Percentiles rank a stretch among this genome's conserved stretches.
phyloP scores from a whole-genome alignment of 2,113 vertebrate species.

The Ceyx cyanopectus region DNA sequence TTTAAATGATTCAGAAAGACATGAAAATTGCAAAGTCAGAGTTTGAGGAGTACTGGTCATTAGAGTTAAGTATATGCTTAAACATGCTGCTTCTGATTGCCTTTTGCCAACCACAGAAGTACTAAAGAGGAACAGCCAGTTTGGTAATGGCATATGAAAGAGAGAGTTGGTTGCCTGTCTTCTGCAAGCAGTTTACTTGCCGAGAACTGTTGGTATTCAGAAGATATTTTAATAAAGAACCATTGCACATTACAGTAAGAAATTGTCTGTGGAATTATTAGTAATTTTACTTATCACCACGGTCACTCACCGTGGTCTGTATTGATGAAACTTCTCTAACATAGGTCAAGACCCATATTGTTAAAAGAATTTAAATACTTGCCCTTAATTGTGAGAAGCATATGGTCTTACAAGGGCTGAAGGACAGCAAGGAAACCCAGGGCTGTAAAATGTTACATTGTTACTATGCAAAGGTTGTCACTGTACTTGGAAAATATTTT shows the following conservation, averaged over 20 bases:
- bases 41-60: constrained; percentile 9
- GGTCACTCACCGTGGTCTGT: not conserved
- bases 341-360: not conserved
- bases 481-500: not conserved
- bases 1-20: constrained; percentile 19
- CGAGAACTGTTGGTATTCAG: not conserved
- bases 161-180: not conserved
- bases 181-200: constrained; percentile 2
- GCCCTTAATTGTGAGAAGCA: not conserved
- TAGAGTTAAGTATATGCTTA: not conserved
- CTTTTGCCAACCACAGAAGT: constrained; percentile 17
- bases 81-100: not conserved
- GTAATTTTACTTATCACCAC: not conserved
- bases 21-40: constrained; percentile 20
- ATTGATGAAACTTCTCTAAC: not conserved
- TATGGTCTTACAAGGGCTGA: not conserved
- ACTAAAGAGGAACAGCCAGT: constrained; percentile 46
- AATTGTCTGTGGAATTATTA: not conserved
- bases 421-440: not conserved
- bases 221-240: constrained; percentile 1
- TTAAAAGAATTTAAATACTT: not conserved
- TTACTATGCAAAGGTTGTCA: not conserved
- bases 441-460: not conserved
- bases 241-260: not conserved
- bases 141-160: not conserved